Base-by-base conservation (phyloP, 2,797 vertebrate species). In the Mormyrops attenuatus region DNA sequence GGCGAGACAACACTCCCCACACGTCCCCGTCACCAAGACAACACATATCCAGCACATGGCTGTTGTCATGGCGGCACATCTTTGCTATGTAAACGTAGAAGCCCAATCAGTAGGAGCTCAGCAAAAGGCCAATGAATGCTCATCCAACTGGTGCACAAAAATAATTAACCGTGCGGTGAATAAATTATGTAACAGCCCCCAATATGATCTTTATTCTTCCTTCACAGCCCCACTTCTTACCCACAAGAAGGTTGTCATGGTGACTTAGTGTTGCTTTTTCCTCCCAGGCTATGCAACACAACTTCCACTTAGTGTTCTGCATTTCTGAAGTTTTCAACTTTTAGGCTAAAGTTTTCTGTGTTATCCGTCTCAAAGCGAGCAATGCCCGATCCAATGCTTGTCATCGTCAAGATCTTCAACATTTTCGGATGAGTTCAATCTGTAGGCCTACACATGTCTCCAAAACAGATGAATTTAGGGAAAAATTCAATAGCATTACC, bases 111-210 rank as follows among this genome's bases (percentile, higher is more conserved):
- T 15, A 34, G 17, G 41, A 85, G n/a, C 80, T 50, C 41, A 53
- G 87, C 34, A 57, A 63, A 63, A 38, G 11, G 11, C 86, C 50
- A 89, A 89, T 57, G 38, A 89, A 38, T 34, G 38, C 22, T 69
- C 66, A 80, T 49, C 66, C 88, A 84, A 57, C 77, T 89, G 77
- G 52, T 30, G n/a, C 69, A 60, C 55, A 85, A 89, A 85, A 63
- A 53, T 85, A 84, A 60, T 49, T 2, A 66, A 52, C 80, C 53
- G 22, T n/a, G 88, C 38, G 13, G 11, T 63, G 34, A 15, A 47
- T 26, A 85, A 66, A 89, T 55, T 49, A 47, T n/a, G 22, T 20
- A 66, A 22, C 53, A 15, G 80, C 22, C 80, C 47, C 11, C 63
- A 66, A 85, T 85, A 66, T 85, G 55, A 82, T 41, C 55, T 44